Percentiles rank a stretch among this genome's conserved stretches.
Conservation (phyloP, 2,113 vertebrate genomes). For the Syngnathus scovelli region DNA sequence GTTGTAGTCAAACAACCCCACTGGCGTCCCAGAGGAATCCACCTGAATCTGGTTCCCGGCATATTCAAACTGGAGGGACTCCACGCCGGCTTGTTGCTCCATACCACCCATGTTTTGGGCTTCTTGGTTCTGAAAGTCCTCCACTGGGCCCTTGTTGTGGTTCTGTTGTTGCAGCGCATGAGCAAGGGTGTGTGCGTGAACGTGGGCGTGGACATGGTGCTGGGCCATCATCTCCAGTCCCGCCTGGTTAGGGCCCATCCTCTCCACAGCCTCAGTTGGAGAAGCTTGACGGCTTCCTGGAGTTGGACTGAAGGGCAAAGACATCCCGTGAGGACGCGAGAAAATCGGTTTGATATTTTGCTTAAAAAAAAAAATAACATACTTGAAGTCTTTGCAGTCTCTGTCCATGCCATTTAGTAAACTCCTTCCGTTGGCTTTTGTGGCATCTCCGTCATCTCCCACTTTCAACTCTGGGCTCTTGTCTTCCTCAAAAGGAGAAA, state of each 20-base stretch:
- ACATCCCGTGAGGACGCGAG: background rate
- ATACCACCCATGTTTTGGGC: conserved; percentile 90
- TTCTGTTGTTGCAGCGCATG: conserved; percentile 68
- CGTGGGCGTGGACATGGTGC: conserved; percentile 64
- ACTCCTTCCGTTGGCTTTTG: conserved; percentile 91
- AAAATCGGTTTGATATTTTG: background rate
- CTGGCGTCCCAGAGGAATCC: conserved; percentile 89
- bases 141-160: conserved; percentile 81
- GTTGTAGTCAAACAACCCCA: conserved; percentile 95
- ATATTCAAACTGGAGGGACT: conserved; percentile 96
- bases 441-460: conserved; percentile 82
- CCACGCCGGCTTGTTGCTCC: conserved; percentile 91
- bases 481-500: conserved; percentile 92
- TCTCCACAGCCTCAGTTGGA: conserved; percentile 91
- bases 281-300: conserved; percentile 94
- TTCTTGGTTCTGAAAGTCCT: conserved; percentile 92
- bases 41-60: conserved; percentile 94
- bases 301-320: conserved; percentile 74
- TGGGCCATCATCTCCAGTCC: conserved; percentile 84
- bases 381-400: conserved; percentile 99
- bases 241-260: conserved; percentile 82
- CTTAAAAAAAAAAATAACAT: conserved; percentile 34
- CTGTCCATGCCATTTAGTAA: conserved; percentile 96
- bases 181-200: background rate
- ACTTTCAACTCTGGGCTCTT: conserved; percentile 91